Base-by-base conservation (phyloP, 1,140 invertebrate species). In the Vanessa tameamea region DNA sequence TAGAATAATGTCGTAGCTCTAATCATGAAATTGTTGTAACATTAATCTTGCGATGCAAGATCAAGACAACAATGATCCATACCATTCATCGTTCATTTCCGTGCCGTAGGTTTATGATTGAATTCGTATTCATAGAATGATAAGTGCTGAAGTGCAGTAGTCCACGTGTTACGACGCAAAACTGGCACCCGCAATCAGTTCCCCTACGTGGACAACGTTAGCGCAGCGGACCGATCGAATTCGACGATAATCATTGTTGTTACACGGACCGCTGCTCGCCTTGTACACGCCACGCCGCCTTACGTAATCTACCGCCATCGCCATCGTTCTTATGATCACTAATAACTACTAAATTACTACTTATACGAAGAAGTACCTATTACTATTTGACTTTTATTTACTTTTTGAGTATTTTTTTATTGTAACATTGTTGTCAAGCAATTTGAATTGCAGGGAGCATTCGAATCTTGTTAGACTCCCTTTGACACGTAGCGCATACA, bases 291-390 rank as follows among this genome's bases (percentile, higher is more conserved):
- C 80, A 86, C 81, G 80, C 76, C 64, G 80, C 72, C 78, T 88
- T 89, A 89, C 84, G 84, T 88, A 87, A 88, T 69, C 64, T 71
- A 78, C 80, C 72, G 77, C 76, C 75, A 81, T 77, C 72, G 68
- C 15, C 50, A 53, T 57, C 71, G 69, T 50, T 72, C 59, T 73
- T 55, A 63, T 50, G 50, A 67, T 73, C 57, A 57, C 66, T 64
- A 23, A 20, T 20, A 20, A 11, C 11, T 68, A 67, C 68, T 71
- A 48, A 31, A 31, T 47, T 68, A 31, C 26, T 31, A 31, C 26
- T 67, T 47, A 20, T 66, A 23, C 8, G 20, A 20, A 57, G 8
- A 57, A 12, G 16, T 13, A 11, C 2, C 9, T 26, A 57, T 57
- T 57, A 16, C 8, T 26, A 26, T 23, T 43, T 9, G 7, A 20